Evolutionary conservation across 2,888 invertebrate species (phyloP), one percentile per base, ranked within the genome.

Genomic region (Brachynemurus nebulosus): DNA sequence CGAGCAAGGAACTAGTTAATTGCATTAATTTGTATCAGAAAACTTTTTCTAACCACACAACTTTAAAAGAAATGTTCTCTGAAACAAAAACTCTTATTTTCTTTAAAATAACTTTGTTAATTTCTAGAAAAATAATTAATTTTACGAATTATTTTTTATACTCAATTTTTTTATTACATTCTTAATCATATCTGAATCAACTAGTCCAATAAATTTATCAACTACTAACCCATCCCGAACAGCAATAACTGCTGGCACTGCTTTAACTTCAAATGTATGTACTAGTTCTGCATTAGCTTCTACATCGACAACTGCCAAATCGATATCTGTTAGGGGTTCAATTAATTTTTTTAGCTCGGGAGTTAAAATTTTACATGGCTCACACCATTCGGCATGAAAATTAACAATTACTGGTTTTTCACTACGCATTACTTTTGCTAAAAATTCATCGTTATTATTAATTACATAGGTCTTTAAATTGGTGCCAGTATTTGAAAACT

Each of bases 351-450:
- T 76, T 61, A 89, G 72, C 63, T 85, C 84, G 2, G 88, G 88
- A 1, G 88, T 88, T 11, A 89, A 68, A 55, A 86, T 83, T 64
- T 86, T 86, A 62, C 89, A 89, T 0, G 89, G 88, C 62, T 86
- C 86, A 58, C 89, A 89, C 89, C 89, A 89, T 53, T 89, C 86
- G 0, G 89, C 89, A 57, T 89, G 89, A 59, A 89, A 89, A 61
- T 88, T 89, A 1, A 89, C 86, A 61, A 89, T 85, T n/a, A 89
- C 88, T 21, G 88, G 84, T 55, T 80, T 79, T 27, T 77, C 74
- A 53, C 82, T 86, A 60, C 86, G 84, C 76, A 89, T 83, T 41
- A 88, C 86, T 71, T 84, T 86, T 52, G 74, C 72, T 49, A 84
- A 72, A 61, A 86, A 86, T 52, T 85, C 85, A 47, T 77, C 79